These are phyloP conservation scores for Scaptomyza parva DNA, from an alignment of 2,888 invertebrate genomes.

Conservation along the genomic window DNA sequence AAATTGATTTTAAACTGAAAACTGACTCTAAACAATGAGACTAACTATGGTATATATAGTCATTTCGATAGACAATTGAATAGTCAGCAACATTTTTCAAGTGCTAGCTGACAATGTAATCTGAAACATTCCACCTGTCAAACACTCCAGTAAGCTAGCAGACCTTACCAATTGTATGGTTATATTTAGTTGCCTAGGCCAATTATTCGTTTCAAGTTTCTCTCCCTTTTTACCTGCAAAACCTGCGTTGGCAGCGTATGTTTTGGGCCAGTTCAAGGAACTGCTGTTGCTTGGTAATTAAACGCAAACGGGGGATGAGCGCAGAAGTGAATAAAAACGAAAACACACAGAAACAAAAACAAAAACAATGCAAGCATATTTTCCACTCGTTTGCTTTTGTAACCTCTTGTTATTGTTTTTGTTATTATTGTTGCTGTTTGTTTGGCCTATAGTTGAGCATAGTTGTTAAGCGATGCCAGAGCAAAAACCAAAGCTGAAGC, in stretches of 20 bases:
- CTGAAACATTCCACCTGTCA: background rate
- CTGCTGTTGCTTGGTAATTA: constrained; percentile 68
- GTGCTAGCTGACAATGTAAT: background rate
- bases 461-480: constrained; percentile 37
- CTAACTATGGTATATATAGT: background rate
- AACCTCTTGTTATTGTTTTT: constrained; percentile 41
- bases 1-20: background rate
- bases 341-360: constrained; percentile 30
- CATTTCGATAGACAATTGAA: background rate
- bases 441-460: constrained; percentile 64
- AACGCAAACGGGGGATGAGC: constrained; percentile 36
- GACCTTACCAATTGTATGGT: background rate
- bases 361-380: constrained; percentile 64
- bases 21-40: background rate
- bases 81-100: background rate
- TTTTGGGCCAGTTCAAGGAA: constrained; percentile 49
- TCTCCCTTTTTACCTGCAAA: constrained; percentile 18
- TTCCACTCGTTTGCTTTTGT: constrained; percentile 65
- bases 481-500: constrained; percentile 11
- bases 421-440: constrained; percentile 52
- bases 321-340: background rate
- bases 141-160: background rate
- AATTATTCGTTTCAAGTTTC: constrained; percentile 9
- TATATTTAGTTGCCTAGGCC: background rate
- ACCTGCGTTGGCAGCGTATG: constrained; percentile 32